phyloP scores from a whole-genome alignment of 2,888 invertebrate species.

The Brenthis hecate region DNA sequence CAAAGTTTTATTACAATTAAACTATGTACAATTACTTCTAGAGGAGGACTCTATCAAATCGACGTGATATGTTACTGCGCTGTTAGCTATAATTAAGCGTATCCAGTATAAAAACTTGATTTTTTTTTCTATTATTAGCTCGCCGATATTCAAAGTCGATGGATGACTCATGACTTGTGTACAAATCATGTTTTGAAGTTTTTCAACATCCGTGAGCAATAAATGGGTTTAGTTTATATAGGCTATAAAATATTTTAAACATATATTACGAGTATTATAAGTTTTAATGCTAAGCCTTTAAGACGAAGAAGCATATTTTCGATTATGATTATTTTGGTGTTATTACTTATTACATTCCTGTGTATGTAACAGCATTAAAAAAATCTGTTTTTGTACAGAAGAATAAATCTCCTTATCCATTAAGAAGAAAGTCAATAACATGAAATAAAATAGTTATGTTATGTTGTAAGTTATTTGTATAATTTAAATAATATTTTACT shows the following conservation, averaged over 20 bases:
- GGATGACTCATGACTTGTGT: conserved; percentile 43
- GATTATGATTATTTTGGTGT: no score
- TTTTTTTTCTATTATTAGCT: conserved; percentile 37
- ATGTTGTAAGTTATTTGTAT: no score
- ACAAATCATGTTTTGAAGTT: conserved; percentile 41
- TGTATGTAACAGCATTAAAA: no score
- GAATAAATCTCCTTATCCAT: no score
- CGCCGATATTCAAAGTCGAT: conserved; percentile 35
- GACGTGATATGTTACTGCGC: conserved; percentile 26
- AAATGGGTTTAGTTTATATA: conserved; percentile 10
- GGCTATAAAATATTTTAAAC: not conserved
- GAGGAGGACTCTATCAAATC: conserved; percentile 18
- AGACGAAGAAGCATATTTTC: no score
- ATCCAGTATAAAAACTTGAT: conserved; percentile 27
- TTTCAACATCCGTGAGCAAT: conserved; percentile 38
- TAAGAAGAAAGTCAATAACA: no score
- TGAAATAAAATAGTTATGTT: no score
- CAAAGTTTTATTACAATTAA: conserved; percentile 17
- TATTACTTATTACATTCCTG: no score
- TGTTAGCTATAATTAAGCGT: conserved; percentile 33
- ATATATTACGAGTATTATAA: no score
- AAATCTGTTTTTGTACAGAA: no score
- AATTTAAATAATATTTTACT: no score
- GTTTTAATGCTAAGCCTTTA: no score
- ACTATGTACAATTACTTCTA: conserved; percentile 16